Base-by-base conservation (phyloP, 2,797 vertebrate genomes). In the Halcyon chelicuti region DNA sequence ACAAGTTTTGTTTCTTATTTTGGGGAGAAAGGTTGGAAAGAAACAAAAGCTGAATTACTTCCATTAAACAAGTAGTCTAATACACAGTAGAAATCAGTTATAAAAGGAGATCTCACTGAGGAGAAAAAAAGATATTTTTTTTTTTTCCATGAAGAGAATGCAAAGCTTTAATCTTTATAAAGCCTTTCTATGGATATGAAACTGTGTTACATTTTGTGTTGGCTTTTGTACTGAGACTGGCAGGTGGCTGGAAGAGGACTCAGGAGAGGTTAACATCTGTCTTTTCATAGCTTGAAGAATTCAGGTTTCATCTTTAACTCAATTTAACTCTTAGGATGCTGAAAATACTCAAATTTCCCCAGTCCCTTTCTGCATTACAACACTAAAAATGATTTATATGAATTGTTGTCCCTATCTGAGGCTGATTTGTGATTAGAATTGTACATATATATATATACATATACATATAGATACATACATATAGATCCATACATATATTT, bases 241-340 rank as follows among this genome's bases (percentile, higher is more conserved):
- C 82, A 91, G 95, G 96, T 96, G 87, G 75, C 54, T 94, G 54
- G 47, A 75, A 95, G 31, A 94, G 58, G 85, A 93, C 78, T 86
- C 79, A n/a, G 72, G 93, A 93, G 86, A 93, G 78, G 94, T 94
- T 96, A 95, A 86, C 87, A 93, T 92, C 58, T 95, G 75, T 63
- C 68, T 83, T 94, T 91, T 91, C 82, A 75, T 26, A 90, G 82
- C 42, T 68, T 75, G 47, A 87, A 91, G 79, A 94, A 93, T 73
- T 75, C 73, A 86, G 26, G 37, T 90, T 96, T 94, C 21, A 62
- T 75, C 39, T 95, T 91, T 86, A 88, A 77, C 54, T 88, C 25
- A 16, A 65, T 83, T 70, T 84, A 94, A 86, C 79, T 75, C 58
- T 75, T 88, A 77, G n/a, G 81, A 75, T 77, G 16, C 20, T 71